Evolutionary conservation across 2,888 invertebrate genomes (phyloP).

Genomic region (Seira ritae): DNA sequence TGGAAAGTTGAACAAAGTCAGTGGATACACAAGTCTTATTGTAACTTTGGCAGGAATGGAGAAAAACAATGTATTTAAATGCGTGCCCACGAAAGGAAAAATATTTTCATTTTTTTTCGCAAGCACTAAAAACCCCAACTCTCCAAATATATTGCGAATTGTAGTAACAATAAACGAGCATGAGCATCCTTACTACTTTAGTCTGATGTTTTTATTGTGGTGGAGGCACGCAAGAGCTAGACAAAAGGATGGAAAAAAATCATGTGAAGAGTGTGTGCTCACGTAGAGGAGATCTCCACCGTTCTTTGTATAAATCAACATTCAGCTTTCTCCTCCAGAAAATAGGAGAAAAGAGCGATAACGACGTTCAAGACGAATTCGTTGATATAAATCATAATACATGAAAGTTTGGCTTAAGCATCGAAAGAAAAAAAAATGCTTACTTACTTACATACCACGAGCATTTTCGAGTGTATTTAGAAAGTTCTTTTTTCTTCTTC

Average conservation of each 20-base stretch:
- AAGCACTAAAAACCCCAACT: neutral
- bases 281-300: neutral
- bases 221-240: too few relatives aligned
- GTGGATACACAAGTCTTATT: too few relatives aligned
- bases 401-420: too few relatives aligned
- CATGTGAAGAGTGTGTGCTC: neutral
- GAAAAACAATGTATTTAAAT: neutral
- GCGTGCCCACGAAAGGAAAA: neutral
- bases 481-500: neutral
- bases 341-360: conserved; percentile 15
- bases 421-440: too few relatives aligned
- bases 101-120: neutral
- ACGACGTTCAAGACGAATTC: conserved; percentile 34
- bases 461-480: neutral
- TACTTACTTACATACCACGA: too few relatives aligned
- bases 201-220: too few relatives aligned
- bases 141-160: conserved; percentile 4
- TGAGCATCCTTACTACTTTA: too few relatives aligned
- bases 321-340: conserved; percentile 28
- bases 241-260: too few relatives aligned
- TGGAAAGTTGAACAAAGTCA: too few relatives aligned
- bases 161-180: neutral
- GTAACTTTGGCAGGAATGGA: neutral
- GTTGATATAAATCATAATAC: conserved; percentile 32
- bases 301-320: conserved; percentile 33